Percentiles rank a stretch among this genome's conserved stretches.
These are phyloP conservation scores for Cephonodes hylas DNA, from an alignment of 2,888 invertebrate species.

Conservation along the genomic window DNA sequence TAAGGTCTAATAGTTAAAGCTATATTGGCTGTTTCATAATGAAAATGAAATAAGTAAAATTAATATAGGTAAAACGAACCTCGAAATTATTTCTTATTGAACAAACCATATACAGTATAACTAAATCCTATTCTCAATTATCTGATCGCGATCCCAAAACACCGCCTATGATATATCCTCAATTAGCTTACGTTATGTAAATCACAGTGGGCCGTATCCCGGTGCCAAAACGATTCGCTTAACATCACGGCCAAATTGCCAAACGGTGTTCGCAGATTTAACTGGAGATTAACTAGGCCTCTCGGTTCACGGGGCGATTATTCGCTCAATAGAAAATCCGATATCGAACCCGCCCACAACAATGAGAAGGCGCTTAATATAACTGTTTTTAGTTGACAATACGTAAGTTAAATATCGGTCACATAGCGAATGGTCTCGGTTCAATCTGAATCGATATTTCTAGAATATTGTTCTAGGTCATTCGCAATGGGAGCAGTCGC, in stretches of 20 bases:
- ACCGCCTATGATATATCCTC: neutral
- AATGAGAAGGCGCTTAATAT: neutral
- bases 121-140: neutral
- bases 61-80: no score
- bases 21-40: no score
- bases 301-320: neutral
- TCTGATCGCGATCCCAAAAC: neutral
- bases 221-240: slow-evolving; percentile 3
- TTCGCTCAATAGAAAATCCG: neutral
- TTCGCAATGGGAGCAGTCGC: neutral
- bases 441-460: neutral
- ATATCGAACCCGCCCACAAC: neutral
- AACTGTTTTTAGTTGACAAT: slow-evolving; percentile 1
- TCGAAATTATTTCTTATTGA: no score
- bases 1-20: no score
- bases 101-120: no score
- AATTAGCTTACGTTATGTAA: neutral
- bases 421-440: neutral
- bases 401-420: neutral
- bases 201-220: neutral
- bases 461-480: no score
- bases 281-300: neutral
- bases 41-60: no score
- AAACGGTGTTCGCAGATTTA: neutral
- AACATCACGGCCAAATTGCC: neutral